Evolutionary conservation across 2,113 vertebrate species (phyloP).

Genomic region (Tetraodon nigroviridis): DNA sequence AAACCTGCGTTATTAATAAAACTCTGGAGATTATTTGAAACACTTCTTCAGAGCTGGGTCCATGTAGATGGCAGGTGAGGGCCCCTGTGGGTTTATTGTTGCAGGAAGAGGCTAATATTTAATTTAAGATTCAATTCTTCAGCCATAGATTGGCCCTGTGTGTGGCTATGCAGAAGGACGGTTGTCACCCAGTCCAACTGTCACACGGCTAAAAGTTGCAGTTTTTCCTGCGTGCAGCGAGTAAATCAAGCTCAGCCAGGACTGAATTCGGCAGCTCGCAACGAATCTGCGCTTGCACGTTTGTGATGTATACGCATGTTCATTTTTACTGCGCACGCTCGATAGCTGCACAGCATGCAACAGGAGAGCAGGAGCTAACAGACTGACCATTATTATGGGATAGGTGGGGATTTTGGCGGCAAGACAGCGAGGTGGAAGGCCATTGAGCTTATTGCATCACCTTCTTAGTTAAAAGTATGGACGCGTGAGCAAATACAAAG

Average conservation of each 20-base stretch:
- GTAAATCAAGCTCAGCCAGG: neutral
- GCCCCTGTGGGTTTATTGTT: neutral
- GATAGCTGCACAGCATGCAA: slow-evolving; percentile 4
- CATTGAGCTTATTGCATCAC: slow-evolving; percentile 10
- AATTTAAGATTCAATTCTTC: neutral
- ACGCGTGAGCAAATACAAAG: neutral
- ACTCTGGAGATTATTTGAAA: neutral
- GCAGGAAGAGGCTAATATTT: slow-evolving; percentile 12
- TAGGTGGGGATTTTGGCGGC: neutral
- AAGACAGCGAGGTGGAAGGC: neutral
- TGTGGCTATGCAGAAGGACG: neutral
- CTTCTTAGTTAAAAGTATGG: slow-evolving; percentile 5
- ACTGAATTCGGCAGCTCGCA: neutral
- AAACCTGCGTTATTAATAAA: neutral
- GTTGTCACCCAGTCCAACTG: neutral
- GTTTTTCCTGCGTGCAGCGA: too few relatives aligned
- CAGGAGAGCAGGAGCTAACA: too few relatives aligned
- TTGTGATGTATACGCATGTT: neutral
- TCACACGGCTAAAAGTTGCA: neutral
- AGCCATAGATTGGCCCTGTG: neutral
- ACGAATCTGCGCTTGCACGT: too few relatives aligned
- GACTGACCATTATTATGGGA: too few relatives aligned
- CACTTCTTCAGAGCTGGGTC: too few relatives aligned
- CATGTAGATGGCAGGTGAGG: neutral
- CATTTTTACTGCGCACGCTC: neutral